Conservation (phyloP, 2,797 vertebrate species). For the Acanthornis magna region DNA sequence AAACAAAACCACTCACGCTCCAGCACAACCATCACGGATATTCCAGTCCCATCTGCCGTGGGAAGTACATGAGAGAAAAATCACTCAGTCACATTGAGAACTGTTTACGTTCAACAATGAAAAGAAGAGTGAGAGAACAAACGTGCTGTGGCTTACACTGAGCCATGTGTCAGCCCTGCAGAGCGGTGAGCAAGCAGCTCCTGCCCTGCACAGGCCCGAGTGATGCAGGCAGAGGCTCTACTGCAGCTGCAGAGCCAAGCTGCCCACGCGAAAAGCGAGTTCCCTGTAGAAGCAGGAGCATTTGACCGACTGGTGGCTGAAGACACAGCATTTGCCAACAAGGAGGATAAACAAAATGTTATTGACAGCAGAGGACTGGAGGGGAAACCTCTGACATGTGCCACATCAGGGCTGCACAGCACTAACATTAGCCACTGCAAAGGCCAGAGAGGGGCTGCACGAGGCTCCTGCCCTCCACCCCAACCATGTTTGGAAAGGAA, state of each 20-base stretch:
- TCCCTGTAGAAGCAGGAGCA: neutral
- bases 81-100: neutral
- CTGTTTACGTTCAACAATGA: neutral
- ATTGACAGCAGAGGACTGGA: neutral
- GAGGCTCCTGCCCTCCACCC: neutral
- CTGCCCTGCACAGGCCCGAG: neutral
- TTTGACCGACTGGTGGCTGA: neutral
- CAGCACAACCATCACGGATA: neutral
- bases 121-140: neutral
- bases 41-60: neutral
- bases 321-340: neutral
- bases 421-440: accelerated
- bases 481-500: accelerated
- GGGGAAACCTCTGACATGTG: neutral
- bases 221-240: neutral
- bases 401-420: accelerated
- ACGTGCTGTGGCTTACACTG: neutral
- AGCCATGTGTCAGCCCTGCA: neutral
- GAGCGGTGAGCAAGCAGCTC: neutral
- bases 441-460: neutral
- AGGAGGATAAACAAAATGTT: neutral
- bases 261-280: neutral
- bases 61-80: neutral
- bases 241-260: neutral
- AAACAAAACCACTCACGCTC: neutral